phyloP scores from a whole-genome alignment of 2,113 vertebrate species.

The Uropsilus gracilis region DNA sequence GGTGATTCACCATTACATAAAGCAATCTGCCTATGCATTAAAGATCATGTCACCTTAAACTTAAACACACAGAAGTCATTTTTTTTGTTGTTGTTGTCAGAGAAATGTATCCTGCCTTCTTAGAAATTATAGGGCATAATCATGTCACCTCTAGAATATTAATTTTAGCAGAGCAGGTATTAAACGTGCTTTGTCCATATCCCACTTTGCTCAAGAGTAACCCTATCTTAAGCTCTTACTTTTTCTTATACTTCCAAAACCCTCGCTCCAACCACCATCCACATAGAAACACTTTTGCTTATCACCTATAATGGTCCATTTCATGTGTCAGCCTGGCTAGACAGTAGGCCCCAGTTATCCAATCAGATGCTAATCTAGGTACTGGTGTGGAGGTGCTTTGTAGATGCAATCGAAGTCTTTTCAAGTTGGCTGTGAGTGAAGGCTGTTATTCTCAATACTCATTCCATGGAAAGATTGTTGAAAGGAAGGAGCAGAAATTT shows the following conservation, averaged over 20 bases:
- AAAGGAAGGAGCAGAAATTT: background rate
- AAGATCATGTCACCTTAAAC: slow-evolving; percentile 58
- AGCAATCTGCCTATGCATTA: slow-evolving; percentile 61
- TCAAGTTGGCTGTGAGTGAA: background rate
- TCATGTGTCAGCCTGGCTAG: background rate
- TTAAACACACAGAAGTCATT: slow-evolving; percentile 54
- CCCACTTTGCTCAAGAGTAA: background rate
- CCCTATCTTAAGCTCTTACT: background rate
- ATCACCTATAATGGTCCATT: background rate
- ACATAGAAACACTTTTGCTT: background rate
- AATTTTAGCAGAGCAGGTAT: slow-evolving; percentile 21
- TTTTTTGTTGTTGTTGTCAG: slow-evolving; percentile 58
- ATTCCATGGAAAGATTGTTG: background rate
- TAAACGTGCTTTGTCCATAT: background rate
- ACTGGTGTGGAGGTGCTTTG: background rate
- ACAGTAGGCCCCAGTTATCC: background rate
- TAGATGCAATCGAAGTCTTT: background rate
- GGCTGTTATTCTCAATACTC: background rate
- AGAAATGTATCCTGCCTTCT: slow-evolving; percentile 56
- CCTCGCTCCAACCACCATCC: background rate
- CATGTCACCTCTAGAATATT: slow-evolving; percentile 38
- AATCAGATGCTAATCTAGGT: background rate
- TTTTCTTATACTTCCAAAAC: background rate
- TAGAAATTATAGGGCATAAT: slow-evolving; percentile 55
- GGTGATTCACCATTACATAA: slow-evolving; percentile 71